Conservation (phyloP, 2,888 invertebrate genomes). For the Eupithecia exiguata region DNA sequence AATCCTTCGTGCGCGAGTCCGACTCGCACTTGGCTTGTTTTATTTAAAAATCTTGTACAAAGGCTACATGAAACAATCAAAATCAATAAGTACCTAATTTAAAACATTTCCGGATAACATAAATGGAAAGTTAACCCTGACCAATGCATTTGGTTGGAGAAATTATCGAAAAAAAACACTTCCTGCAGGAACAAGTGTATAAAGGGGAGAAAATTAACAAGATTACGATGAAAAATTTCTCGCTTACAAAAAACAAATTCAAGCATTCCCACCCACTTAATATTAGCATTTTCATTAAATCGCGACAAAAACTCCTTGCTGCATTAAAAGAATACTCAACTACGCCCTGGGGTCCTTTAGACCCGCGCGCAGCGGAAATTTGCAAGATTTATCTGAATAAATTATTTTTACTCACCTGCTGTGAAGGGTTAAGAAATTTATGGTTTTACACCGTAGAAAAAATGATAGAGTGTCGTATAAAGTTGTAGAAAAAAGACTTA, state of each 20-base stretch:
- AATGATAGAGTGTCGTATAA: not conserved
- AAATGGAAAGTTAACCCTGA: not conserved
- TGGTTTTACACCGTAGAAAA: slow-evolving; percentile 52
- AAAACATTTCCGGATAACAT: not conserved
- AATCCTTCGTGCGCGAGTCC: too few species aligned
- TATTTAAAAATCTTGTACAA: not conserved
- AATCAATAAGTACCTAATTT: not conserved
- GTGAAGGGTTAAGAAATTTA: slow-evolving; percentile 79
- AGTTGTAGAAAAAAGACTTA: not conserved
- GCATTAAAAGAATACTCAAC: slow-evolving; percentile 75
- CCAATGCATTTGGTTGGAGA: not conserved
- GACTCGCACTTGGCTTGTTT: too few species aligned
- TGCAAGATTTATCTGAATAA: slow-evolving; percentile 82
- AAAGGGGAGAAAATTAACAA: slow-evolving; percentile 26
- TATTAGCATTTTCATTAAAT: slow-evolving; percentile 73
- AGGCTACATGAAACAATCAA: not conserved
- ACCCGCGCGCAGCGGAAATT: slow-evolving; percentile 66
- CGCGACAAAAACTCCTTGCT: slow-evolving; percentile 65
- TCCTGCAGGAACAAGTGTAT: not conserved
- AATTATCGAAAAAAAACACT: not conserved
- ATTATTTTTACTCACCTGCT: slow-evolving; percentile 80
- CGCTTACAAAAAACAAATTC: slow-evolving; percentile 35
- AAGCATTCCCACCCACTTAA: slow-evolving; percentile 37
- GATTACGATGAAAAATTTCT: slow-evolving; percentile 34
- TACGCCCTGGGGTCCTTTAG: slow-evolving; percentile 74